Percentiles rank a stretch among this genome's conserved stretches.
Evolutionary conservation across 2,888 invertebrate species (phyloP).

Genomic region (Phlogophora meticulosa): DNA sequence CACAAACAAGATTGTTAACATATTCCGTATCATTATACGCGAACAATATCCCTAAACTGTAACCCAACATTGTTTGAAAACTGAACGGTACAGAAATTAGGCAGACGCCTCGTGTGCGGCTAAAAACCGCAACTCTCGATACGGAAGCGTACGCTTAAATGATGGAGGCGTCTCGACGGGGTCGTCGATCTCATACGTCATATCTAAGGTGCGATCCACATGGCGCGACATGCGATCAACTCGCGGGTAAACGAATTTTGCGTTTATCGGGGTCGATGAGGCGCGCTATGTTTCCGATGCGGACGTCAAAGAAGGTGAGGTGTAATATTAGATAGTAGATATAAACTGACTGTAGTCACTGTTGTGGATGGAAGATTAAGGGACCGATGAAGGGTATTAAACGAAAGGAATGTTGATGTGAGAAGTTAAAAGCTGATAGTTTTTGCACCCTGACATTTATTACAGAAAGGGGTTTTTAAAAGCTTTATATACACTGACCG

Average conservation of each 20-base stretch:
- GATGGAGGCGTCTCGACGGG: slow-evolving; percentile 77
- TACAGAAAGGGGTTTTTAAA: not conserved
- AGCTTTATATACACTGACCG: too few species aligned
- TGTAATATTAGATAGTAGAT: slow-evolving; percentile 37
- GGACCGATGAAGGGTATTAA: slow-evolving; percentile 3
- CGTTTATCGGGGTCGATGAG: slow-evolving; percentile 43
- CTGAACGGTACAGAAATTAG: slow-evolving; percentile 55
- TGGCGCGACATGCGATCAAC: slow-evolving; percentile 44
- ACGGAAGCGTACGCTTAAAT: slow-evolving; percentile 74
- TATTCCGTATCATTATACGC: slow-evolving; percentile 48
- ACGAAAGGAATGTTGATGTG: slow-evolving; percentile 10
- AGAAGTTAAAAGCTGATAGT: not conserved
- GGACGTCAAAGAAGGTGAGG: slow-evolving; percentile 25
- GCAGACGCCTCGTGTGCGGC: slow-evolving; percentile 54
- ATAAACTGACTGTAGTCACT: slow-evolving; percentile 5
- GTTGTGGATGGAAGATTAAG: slow-evolving; percentile 3
- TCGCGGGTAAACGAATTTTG: slow-evolving; percentile 31
- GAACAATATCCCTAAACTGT: slow-evolving; percentile 49
- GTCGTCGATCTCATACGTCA: slow-evolving; percentile 74
- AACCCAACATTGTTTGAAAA: slow-evolving; percentile 57
- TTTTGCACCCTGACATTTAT: not conserved
- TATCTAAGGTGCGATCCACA: slow-evolving; percentile 61
- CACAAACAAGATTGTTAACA: slow-evolving; percentile 47
- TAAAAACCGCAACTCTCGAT: slow-evolving; percentile 71
- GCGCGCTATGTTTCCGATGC: slow-evolving; percentile 47